Evolutionary conservation across 1,140 invertebrate species (phyloP).

Genomic region (Drosophila sproati): DNA sequence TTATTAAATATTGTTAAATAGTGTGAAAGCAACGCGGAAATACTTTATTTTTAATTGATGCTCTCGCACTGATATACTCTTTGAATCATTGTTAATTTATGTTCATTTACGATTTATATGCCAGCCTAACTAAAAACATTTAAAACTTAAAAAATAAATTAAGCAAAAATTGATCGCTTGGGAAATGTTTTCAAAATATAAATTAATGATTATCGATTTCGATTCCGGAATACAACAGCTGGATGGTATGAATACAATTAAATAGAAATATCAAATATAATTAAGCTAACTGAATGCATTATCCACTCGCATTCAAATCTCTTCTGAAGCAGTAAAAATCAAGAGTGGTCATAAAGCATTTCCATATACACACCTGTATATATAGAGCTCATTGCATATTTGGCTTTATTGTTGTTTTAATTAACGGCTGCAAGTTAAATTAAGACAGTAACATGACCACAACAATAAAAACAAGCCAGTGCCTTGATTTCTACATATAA

Average conservation of each 20-base stretch:
- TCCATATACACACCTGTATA: constrained; percentile 6
- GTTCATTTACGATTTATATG: constrained; percentile 1
- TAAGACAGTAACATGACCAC: constrained; percentile 70
- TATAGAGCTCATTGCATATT: constrained; percentile 6
- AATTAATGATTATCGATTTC: background rate
- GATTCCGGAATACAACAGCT: background rate
- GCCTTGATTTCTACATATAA: constrained; percentile 23
- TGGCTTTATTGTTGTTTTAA: constrained; percentile 62
- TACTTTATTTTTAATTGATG: constrained; percentile 15
- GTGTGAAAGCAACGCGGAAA: constrained; percentile 1
- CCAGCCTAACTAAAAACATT: background rate
- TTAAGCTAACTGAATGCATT: background rate
- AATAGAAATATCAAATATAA: background rate
- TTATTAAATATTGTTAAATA: constrained; percentile 40
- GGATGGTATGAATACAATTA: background rate
- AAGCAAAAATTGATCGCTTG: background rate
- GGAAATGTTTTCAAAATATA: background rate
- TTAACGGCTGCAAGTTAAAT: constrained; percentile 72
- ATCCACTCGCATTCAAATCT: background rate
- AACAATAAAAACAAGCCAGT: constrained; percentile 32
- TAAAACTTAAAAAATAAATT: background rate
- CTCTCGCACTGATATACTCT: background rate
- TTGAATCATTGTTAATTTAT: constrained; percentile 12
- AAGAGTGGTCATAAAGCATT: constrained; percentile 16
- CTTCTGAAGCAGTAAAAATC: constrained; percentile 9